Conservation (phyloP, 2,113 vertebrate species). For the Prochilodus magdalenae region DNA sequence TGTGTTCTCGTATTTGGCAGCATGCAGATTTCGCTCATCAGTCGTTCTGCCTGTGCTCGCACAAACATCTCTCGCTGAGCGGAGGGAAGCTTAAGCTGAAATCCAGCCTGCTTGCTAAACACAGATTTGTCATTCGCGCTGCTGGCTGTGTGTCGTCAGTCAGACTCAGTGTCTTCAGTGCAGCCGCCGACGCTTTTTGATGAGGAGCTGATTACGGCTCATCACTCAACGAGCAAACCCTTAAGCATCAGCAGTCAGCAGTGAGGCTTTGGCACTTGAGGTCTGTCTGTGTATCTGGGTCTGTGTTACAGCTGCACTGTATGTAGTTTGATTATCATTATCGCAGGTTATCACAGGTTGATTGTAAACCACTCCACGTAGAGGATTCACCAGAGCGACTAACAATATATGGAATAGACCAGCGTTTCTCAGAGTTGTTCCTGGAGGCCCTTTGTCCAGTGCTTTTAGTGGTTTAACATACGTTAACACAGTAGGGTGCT, state of each 20-base stretch:
- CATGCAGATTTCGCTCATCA: constrained; percentile 34
- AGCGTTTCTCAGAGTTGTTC: too few species aligned
- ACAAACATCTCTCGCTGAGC: constrained; percentile 44
- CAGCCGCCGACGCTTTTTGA: constrained; percentile 62
- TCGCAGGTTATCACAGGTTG: neutral
- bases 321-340: neutral
- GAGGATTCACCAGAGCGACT: too few species aligned
- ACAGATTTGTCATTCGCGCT: constrained; percentile 69
- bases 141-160: constrained; percentile 30
- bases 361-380: too few species aligned
- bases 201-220: constrained; percentile 73
- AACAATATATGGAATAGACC: too few species aligned
- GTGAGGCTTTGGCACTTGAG: constrained; percentile 39
- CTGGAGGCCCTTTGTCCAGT: too few species aligned
- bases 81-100: constrained; percentile 54
- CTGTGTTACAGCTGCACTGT: constrained; percentile 7
- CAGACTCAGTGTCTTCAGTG: constrained; percentile 50
- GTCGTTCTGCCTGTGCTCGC: constrained; percentile 54
- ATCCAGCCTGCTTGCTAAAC: constrained; percentile 67
- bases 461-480: too few species aligned
- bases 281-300: constrained; percentile 65
- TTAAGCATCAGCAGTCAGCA: constrained; percentile 66
- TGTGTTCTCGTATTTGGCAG: constrained; percentile 28
- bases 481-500: too few species aligned
- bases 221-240: constrained; percentile 67